Evolutionary conservation across 2,113 vertebrate genomes (phyloP), one percentile per base, ranked within the genome.

Genomic region (Clarias gariepinus): DNA sequence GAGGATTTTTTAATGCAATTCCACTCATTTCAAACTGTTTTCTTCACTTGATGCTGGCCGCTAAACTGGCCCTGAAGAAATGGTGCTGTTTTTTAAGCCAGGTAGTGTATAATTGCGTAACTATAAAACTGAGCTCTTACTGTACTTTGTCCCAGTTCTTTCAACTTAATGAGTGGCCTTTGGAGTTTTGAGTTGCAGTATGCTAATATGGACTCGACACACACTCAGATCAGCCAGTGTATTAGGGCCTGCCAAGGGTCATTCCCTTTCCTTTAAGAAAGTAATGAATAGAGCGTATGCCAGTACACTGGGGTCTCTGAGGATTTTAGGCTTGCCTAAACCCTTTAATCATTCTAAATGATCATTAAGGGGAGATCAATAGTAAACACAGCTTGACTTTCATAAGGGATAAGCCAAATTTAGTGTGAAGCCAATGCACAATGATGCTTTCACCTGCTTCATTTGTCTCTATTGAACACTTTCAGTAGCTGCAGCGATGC

Each of bases 271-370:
- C 69, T 89, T 86, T 85, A 77, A 53, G 64, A 84, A 57, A 87
- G 81, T 90, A 93, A 92, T 91, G 89, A 92, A 89, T 82, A 76
- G 66, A 85, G 88, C 88, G 63, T 87, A 86, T 82, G 81, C 90
- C 87, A 86, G 87, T 86, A 90, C 63, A 78, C 85, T 15, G 30
- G 47, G 77, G 68, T 71, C 87, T 52, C 19, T 64, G 53, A 91
- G 87, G 64, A 87, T 78, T 84, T 85, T 87, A 81, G 80, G 28
- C 85, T 73, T 88, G 90, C 64, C 33, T 89, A 90, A 91, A 93
- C 91, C 86, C 89, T 89, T 87, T 80, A 91, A 90, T 91, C 90
- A 85, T 89, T 94, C 90, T 81, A 92, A 93, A 94, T 92, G 84
- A 92, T 83, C 88, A 90, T 91, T 91, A 89, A 90, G 91, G 87